Conservation (phyloP, 2,888 invertebrate genomes). For the Eilema griseolum region DNA sequence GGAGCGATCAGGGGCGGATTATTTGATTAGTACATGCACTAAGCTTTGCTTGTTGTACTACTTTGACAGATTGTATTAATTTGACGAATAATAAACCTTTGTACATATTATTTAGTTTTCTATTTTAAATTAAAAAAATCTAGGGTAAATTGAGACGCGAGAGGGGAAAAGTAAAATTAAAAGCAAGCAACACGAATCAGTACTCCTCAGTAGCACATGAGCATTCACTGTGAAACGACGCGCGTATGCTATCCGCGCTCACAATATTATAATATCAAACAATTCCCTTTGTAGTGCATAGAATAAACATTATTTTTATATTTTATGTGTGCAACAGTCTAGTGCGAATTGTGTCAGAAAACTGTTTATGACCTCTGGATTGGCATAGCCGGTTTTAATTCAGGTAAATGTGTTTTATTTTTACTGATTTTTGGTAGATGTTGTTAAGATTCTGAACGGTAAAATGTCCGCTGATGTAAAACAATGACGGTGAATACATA, state of each 20-base stretch:
- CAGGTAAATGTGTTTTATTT: constrained; percentile 55
- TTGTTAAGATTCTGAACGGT: constrained; percentile 20
- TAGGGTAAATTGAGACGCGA: background rate
- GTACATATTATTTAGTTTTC: too few relatives aligned
- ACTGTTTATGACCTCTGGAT: constrained; percentile 56
- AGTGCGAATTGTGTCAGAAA: constrained; percentile 56
- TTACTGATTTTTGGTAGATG: constrained; percentile 24
- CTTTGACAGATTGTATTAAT: too few relatives aligned
- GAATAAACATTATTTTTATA: constrained; percentile 38
- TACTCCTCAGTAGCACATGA: constrained; percentile 59
- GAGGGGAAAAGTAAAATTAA: background rate
- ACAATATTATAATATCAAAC: constrained; percentile 56
- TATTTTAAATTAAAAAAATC: background rate
- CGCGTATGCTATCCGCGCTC: constrained; percentile 44
- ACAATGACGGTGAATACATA: constrained; percentile 27
- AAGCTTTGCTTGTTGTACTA: too few relatives aligned
- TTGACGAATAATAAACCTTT: too few relatives aligned
- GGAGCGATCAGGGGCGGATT: too few relatives aligned
- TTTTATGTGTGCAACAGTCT: constrained; percentile 58
- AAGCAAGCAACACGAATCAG: constrained; percentile 7
- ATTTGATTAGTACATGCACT: too few relatives aligned
- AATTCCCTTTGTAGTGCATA: constrained; percentile 62
- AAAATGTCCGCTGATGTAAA: constrained; percentile 22
- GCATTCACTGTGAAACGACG: constrained; percentile 40
- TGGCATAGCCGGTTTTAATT: constrained; percentile 51